A percentile compares a stretch with the other conserved stretches of the same genome.
These are phyloP conservation scores for Pterocles burchelli DNA, from an alignment of 2,113 vertebrate species.

Conservation along the genomic window DNA sequence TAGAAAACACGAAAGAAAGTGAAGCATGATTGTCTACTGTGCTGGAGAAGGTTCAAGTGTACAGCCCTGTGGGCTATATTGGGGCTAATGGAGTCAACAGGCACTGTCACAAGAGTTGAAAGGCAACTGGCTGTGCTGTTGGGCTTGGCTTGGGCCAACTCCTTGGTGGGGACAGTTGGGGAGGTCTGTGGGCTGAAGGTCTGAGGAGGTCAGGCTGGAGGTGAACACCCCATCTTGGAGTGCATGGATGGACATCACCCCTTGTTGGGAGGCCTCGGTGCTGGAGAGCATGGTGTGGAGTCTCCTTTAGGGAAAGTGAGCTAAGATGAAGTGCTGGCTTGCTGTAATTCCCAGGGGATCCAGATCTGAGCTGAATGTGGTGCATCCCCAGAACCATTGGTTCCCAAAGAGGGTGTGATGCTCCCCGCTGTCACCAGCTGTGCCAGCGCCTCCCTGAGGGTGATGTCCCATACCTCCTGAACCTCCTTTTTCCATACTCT, in stretches of 20 bases:
- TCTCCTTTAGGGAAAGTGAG: neutral
- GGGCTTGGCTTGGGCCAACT: neutral
- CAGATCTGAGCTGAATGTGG: neutral
- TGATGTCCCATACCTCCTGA: neutral
- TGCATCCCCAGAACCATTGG: accelerated
- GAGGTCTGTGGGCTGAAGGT: neutral
- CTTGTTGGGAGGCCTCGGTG: accelerated
- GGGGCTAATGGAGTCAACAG: neutral
- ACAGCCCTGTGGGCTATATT: too few relatives aligned
- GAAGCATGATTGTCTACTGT: neutral
- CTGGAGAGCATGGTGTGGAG: accelerated
- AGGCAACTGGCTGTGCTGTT: neutral
- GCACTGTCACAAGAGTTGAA: accelerated
- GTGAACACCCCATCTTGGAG: neutral
- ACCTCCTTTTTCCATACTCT: neutral
- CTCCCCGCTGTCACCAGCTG: neutral
- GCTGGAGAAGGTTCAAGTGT: neutral
- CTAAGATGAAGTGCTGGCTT: neutral
- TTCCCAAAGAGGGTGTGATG: neutral
- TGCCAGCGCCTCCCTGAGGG: neutral
- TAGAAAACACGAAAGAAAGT: neutral
- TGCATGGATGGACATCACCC: neutral
- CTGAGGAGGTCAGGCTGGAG: neutral
- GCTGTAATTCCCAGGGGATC: neutral
- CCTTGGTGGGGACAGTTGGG: neutral